phyloP scores from a whole-genome alignment of 2,888 invertebrate genomes.

The Panzeria rudis region DNA sequence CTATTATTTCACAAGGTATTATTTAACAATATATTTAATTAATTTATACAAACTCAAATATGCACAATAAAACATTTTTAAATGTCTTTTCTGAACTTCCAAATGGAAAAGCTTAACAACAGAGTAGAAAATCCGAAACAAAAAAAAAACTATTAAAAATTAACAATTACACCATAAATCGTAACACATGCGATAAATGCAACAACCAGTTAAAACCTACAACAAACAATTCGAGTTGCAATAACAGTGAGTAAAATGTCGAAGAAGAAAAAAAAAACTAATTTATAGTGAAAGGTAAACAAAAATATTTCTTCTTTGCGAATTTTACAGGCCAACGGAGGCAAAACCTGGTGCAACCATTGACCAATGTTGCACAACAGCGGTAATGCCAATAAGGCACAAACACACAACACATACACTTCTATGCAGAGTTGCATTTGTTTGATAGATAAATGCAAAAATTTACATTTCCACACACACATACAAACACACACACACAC shows the following conservation, averaged over 20 bases:
- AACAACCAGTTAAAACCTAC: constrained; percentile 32
- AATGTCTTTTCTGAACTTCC: constrained; percentile 18
- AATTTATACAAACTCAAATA: constrained; percentile 38
- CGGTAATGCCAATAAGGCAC: constrained; percentile 25
- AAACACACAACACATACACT: background rate
- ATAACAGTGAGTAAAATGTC: constrained; percentile 50
- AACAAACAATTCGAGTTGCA: constrained; percentile 39
- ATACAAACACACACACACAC: background rate
- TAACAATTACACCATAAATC: constrained; percentile 62
- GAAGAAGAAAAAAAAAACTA: constrained; percentile 40
- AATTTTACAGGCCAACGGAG: constrained; percentile 56
- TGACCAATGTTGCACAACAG: constrained; percentile 63
- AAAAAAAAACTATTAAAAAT: constrained; percentile 56
- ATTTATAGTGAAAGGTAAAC: constrained; percentile 71
- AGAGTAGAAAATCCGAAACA: constrained; percentile 16
- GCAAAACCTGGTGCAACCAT: constrained; percentile 48
- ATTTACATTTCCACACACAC: constrained; percentile 35
- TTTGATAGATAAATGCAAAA: constrained; percentile 47
- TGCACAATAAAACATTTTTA: constrained; percentile 53
- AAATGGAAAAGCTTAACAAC: constrained; percentile 5
- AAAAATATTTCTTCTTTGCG: constrained; percentile 39
- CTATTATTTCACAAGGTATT: background rate
- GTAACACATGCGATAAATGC: constrained; percentile 59
- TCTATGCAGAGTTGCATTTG: constrained; percentile 8
- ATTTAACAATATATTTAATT: constrained; percentile 30